Evolutionary conservation across 1,140 invertebrate species (phyloP).

Genomic region (Meloidogyne chitwoodi): DNA sequence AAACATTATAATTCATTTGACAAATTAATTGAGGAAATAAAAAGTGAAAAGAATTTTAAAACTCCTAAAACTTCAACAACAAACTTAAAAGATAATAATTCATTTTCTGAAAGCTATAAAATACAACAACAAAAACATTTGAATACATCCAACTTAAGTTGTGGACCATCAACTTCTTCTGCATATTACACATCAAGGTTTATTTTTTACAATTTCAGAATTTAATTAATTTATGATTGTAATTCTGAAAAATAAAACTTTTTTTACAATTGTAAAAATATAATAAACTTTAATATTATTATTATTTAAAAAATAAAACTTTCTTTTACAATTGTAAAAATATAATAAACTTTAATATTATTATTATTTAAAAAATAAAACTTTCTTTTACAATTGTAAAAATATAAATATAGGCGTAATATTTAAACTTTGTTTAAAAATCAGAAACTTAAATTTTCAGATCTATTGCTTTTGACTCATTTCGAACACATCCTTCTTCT

Average conservation of each 20-base stretch:
- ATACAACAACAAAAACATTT: background rate
- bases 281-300: too few relatives aligned
- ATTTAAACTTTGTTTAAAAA: too few relatives aligned
- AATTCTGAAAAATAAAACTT: too few relatives aligned
- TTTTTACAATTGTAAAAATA: too few relatives aligned
- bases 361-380: too few relatives aligned
- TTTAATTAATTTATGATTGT: background rate
- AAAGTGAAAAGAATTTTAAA: background rate
- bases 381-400: background rate
- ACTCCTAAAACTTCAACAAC: background rate
- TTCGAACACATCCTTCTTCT: background rate
- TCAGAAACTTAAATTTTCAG: background rate
- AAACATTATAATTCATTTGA: background rate
- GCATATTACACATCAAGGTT: background rate
- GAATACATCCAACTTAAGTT: too few relatives aligned
- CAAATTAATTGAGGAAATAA: background rate
- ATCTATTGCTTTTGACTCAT: background rate
- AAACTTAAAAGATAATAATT: background rate
- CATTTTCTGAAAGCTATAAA: background rate
- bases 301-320: too few relatives aligned
- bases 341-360: too few relatives aligned
- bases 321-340: too few relatives aligned
- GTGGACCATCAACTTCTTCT: background rate
- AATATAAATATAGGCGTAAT: background rate
- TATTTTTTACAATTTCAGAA: background rate